Evolutionary conservation across 2,888 invertebrate species (phyloP), one percentile per base, ranked within the genome.

Genomic region (Erannis defoliaria): DNA sequence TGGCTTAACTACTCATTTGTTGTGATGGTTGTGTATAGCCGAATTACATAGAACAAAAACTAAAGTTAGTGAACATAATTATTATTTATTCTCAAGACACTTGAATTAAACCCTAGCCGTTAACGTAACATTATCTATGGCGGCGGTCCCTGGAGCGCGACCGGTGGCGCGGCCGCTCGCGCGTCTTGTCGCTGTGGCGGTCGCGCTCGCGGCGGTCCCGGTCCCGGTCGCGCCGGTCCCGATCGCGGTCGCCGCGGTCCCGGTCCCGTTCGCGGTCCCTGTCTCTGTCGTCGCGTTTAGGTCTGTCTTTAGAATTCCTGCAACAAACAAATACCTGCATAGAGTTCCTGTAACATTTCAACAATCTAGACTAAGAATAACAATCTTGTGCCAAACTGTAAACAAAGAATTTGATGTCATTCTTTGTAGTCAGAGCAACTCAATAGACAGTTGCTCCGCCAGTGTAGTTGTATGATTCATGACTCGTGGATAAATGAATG

Each of bases 281-380:
- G 9, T 73, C 82, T 68, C 81, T 88, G 40, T 90, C 89, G 48
- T 93, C 93, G 5, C 91, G 86, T 61, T 89, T 87, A 26, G 82
- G 72, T 77, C 84, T 88, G 59, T 93, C 91, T 81, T 89, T 91
- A 67, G 85, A 70, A 67, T 93, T 92, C 73, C 94, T 94, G 81
- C n/a, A 87, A 86, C 35, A 66, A 71, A 72, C 10, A 14, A 16
- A 1, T 19, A 38, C 16, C 0, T 18, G 14, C 8, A 9, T 38
- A 6, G 18, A 16, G 37, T 6, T n/a, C 2, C 62, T 42, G 21
- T 12, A 42, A 42, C 16, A n/a, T n/a, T n/a, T n/a, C n/a, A n/a
- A n/a, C n/a, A n/a, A n/a, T n/a, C n/a, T n/a, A n/a, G n/a, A n/a
- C n/a, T n/a, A n/a, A n/a, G n/a, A n/a, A n/a, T n/a, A n/a, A n/a